phyloP scores from a whole-genome alignment of 2,797 vertebrate species.

The Myiotriccus ornatus region DNA sequence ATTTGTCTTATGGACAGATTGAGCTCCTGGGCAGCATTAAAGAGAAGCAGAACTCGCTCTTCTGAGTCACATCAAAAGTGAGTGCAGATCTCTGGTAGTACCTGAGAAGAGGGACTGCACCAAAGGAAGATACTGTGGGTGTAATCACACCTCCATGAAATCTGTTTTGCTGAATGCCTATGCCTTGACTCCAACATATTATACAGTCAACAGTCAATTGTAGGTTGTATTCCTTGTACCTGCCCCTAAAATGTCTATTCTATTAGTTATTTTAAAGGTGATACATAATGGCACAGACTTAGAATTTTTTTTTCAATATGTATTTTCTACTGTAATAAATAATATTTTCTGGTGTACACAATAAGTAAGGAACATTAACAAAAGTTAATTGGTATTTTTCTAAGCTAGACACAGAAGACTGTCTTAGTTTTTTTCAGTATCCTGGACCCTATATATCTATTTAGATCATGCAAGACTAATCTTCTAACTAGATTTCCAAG shows the following conservation, averaged over 20 bases:
- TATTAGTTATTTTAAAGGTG: background rate
- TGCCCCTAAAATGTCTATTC: background rate
- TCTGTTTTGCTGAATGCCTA: background rate
- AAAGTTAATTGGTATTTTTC: background rate
- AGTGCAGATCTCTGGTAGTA: background rate
- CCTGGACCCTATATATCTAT: background rate
- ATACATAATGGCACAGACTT: accelerated
- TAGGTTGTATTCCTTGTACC: background rate
- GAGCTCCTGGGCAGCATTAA: background rate
- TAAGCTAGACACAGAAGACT: background rate
- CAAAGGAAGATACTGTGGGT: accelerated
- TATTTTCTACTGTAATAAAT: background rate
- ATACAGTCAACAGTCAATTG: background rate
- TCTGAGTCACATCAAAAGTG: background rate
- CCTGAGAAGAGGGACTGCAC: background rate
- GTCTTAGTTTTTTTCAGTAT: background rate
- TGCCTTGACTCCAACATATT: background rate
- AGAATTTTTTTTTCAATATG: background rate
- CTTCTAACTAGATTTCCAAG: background rate
- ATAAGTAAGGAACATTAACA: background rate
- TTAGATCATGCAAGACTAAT: background rate
- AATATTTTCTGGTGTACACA: background rate
- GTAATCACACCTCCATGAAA: background rate
- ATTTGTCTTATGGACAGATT: background rate
- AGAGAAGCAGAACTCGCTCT: background rate